These are phyloP conservation scores for Drosophila leonis DNA, from an alignment of 2,888 invertebrate species.

Conservation along the genomic window DNA sequence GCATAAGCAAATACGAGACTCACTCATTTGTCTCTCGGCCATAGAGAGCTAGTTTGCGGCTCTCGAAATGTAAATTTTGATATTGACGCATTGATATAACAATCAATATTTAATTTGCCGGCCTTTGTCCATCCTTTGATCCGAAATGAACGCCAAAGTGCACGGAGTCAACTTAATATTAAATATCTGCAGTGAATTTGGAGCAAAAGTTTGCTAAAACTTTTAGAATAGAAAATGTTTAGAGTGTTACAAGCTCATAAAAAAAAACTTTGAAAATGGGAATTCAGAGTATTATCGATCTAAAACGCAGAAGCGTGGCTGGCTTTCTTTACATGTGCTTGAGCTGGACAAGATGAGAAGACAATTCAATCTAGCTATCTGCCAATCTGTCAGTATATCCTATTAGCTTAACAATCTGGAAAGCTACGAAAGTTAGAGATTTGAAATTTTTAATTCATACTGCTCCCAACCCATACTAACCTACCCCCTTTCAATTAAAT, in stretches of 20 bases:
- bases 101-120: slow-evolving; percentile 81
- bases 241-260: not conserved
- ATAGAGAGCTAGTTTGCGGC: slow-evolving; percentile 62
- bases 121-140: slow-evolving; percentile 37
- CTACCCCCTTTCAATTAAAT: too few species aligned
- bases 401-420: too few species aligned
- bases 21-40: slow-evolving; percentile 26
- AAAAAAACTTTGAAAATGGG: not conserved
- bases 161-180: slow-evolving; percentile 1
- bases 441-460: too few species aligned
- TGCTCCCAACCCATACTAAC: too few species aligned
- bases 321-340: too few species aligned
- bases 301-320: not conserved
- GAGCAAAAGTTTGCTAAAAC: not conserved
- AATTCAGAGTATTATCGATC: not conserved
- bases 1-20: slow-evolving; percentile 46
- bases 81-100: slow-evolving; percentile 75
- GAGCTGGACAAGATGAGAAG: too few species aligned
- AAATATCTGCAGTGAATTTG: not conserved
- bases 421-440: too few species aligned
- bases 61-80: slow-evolving; percentile 68
- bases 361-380: too few species aligned
- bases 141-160: not conserved
- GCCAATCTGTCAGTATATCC: too few species aligned
- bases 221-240: not conserved